Base-by-base conservation (phyloP, 2,797 vertebrate species). In the Coreius guichenoti region DNA sequence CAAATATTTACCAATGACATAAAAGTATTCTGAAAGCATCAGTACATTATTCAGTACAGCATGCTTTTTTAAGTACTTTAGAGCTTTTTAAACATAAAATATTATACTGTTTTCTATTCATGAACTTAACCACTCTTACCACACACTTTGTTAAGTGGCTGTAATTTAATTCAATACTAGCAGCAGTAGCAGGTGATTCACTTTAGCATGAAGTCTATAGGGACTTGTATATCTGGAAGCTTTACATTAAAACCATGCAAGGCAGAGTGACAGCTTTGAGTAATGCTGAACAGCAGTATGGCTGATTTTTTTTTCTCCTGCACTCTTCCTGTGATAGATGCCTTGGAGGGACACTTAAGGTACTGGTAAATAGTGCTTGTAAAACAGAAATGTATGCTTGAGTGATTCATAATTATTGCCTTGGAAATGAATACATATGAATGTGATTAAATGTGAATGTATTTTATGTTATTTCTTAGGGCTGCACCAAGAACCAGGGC, bases 201-300 rank as follows among this genome's bases (percentile, higher is more conserved):
- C 83, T 81, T 69, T 69, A 76, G 49, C 23, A 80, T 83, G 61
- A 31, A 26, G 11, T 80, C 56, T 74, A 43, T 17, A 9, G 68
- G 83, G 83, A 80, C 68, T 54, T 23, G 63, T 86, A 72, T 80
- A 77, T 85, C 16, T 68, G 33, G 56, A 26, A 69, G 36, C 56
- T 80, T 70, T 33, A 76, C 45, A 85, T 80, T 72, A 75, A 74
- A 85, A 89, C 65, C 86, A 85, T 81, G 84, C 75, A 79, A 56
- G 78, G 31, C 61, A 82, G 61, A 45, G 54, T 82, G 65, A 36
- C 33, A 61, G 23, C 21, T 65, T 63, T 82, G 80, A 81, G 31
- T 65, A 63, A 82, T 82, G 79, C 17, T 82, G 39, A 58, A 43
- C 47, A 51, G 78, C n/a, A 49, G 69, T 54, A 16, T 29, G 47